These are phyloP conservation scores for Hyppa rectilinea DNA, from an alignment of 2,888 invertebrate species.

Conservation along the genomic window DNA sequence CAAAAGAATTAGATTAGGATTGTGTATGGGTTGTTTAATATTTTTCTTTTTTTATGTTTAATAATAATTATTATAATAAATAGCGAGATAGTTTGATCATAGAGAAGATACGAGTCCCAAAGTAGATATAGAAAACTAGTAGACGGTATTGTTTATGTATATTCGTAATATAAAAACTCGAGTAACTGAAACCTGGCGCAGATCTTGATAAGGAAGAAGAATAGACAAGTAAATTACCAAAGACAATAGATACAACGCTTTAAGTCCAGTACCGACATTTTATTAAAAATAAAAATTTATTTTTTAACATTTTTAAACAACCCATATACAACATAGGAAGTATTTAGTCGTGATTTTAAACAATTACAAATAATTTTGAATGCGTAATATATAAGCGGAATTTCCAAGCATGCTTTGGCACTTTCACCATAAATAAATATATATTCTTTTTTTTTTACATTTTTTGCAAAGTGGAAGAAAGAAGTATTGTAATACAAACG, in stretches of 20 bases:
- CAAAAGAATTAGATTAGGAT: constrained; percentile 55
- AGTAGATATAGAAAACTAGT: neutral
- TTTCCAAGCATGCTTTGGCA: constrained; percentile 82
- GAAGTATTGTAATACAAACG: constrained; percentile 65
- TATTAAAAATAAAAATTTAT: neutral
- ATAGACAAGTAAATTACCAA: constrained; percentile 5
- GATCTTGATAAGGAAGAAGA: constrained; percentile 2
- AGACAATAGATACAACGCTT: constrained; percentile 23
- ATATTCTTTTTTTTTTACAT: constrained; percentile 66
- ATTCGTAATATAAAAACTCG: constrained; percentile 1
- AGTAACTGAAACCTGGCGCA: neutral
- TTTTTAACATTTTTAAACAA: constrained; percentile 54
- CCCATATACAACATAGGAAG: constrained; percentile 56
- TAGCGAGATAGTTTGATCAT: constrained; percentile 12
- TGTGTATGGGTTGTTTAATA: constrained; percentile 57
- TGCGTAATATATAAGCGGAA: constrained; percentile 59
- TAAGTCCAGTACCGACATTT: constrained; percentile 23
- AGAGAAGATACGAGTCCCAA: constrained; percentile 26
- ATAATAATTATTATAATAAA: constrained; percentile 11
- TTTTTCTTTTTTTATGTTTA: neutral
- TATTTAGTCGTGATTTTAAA: constrained; percentile 51
- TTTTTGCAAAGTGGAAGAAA: constrained; percentile 73
- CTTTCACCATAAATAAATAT: constrained; percentile 78
- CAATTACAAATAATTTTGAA: constrained; percentile 64
- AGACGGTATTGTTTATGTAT: neutral